Conservation (phyloP, 2,888 invertebrate genomes). For the Melikaiella ostensackeni region DNA sequence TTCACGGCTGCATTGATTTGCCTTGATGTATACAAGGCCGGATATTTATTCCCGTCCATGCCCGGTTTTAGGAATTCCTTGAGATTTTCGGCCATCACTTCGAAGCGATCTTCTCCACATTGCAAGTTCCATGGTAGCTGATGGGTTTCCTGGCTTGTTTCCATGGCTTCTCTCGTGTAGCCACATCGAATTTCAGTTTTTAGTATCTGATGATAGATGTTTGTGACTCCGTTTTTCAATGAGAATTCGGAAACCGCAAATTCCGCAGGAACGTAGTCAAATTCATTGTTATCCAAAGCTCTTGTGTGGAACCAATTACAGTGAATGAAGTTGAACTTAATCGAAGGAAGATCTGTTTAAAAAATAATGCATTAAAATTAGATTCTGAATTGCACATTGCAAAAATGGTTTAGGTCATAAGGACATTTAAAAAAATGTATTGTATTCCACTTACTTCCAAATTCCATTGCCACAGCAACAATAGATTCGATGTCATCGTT, state of each 20-base stretch:
- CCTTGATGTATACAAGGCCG: constrained; percentile 76
- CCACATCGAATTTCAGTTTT: constrained; percentile 76
- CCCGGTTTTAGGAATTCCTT: constrained; percentile 72
- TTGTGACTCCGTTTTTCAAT: constrained; percentile 75
- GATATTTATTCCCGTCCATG: constrained; percentile 56
- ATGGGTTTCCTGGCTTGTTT: constrained; percentile 77
- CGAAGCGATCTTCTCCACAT: constrained; percentile 68
- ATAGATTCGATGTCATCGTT: constrained; percentile 57
- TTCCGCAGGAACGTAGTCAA: constrained; percentile 79
- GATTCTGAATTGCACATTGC: not conserved
- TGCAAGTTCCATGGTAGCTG: constrained; percentile 74
- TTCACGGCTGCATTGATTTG: constrained; percentile 44
- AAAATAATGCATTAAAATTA: constrained; percentile 26
- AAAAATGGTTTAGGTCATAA: not conserved
- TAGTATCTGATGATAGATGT: constrained; percentile 73
- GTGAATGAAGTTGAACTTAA: constrained; percentile 72
- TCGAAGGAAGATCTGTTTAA: constrained; percentile 59
- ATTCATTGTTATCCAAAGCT: constrained; percentile 47
- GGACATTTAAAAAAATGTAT: not conserved
- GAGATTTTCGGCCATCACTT: constrained; percentile 74
- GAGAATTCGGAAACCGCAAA: constrained; percentile 78
- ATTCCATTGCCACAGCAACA: constrained; percentile 50
- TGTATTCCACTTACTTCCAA: constrained; percentile 52
- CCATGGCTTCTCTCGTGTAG: constrained; percentile 75
- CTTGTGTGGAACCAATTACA: constrained; percentile 71